Base-by-base conservation (phyloP, 2,888 invertebrate species). In the Leuctra nigra region DNA sequence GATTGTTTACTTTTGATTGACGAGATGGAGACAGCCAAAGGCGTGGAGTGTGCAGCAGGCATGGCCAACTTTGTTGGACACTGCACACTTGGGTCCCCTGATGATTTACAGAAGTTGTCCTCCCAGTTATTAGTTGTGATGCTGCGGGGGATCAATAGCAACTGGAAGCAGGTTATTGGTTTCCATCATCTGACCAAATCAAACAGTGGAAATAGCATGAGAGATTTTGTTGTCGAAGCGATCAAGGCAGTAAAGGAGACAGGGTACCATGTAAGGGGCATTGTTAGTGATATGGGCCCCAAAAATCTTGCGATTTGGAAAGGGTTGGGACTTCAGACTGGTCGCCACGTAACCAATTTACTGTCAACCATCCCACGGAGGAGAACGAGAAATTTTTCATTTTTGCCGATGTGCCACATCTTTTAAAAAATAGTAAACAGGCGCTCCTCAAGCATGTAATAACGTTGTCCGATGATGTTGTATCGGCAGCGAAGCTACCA, bases 251-350 rank as follows among this genome's bases (percentile, higher is more conserved):
- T 54, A 24, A 24, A 41, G 18, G 39, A 29, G 18, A 4, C 44
- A 16, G 54, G 54, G 2, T 41, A 41, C 41, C 6, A 11, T 39
- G 41, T 53, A 9, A 1, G 39, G 11, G 53, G 53, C 1, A 6
- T 53, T 39, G 53, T 53, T 1, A 53, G 53, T 23, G 53, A 53
- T 23, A 53, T 39, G 53, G 53, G 53, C 2, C 53, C 53, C 9
- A 53, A 53, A 53, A 53, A 53, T 9, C 39, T 39, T 9, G 38
- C 39, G 4, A 4, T 53, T 13, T 53, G 53, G 53, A 38, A 24
- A 16, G n/a, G 9, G 4, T 53, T 23, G n/a, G 53, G 39, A 2
- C 20, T 41, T 18, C 18, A 16, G 16, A 11, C 41, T 4, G 41
- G 41, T 4, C 14, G 41, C 4, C 11, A 7, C 11, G 6, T 6